A percentile compares a stretch with the other conserved stretches of the same genome.
Evolutionary conservation across 2,797 vertebrate genomes (phyloP).

Genomic region (Rhabdophis nuchalis): DNA sequence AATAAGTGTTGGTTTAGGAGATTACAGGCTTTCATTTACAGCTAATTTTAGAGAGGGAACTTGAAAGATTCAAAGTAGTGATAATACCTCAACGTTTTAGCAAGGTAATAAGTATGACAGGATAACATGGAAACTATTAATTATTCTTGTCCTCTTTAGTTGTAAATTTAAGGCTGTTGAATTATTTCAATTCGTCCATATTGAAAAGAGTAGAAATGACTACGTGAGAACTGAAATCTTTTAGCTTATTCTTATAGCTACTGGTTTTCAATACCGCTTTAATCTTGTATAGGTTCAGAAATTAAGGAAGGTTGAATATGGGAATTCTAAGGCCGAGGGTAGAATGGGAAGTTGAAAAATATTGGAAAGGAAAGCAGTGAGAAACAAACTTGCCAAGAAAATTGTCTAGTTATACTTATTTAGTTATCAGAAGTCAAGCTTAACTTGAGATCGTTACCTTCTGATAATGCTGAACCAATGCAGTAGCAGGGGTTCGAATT

Average conservation of each 20-base stretch:
- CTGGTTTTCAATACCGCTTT: neutral
- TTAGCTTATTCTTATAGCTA: neutral
- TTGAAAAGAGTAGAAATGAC: neutral
- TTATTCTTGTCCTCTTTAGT: neutral
- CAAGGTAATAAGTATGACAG: neutral
- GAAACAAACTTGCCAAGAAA: neutral
- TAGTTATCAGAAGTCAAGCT: neutral
- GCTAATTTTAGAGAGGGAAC: neutral
- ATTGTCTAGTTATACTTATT: neutral
- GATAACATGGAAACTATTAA: neutral
- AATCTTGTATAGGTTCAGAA: neutral
- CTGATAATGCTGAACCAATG: neutral
- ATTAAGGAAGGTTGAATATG: neutral
- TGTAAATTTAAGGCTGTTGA: neutral
- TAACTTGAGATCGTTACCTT: neutral
- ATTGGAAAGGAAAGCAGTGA: neutral
- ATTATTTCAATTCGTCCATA: neutral
- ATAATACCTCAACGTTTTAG: neutral
- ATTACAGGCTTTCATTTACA: neutral
- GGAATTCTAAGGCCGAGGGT: neutral
- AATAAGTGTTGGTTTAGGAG: neutral
- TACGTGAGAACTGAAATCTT: neutral
- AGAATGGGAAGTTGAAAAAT: neutral
- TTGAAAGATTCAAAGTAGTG: neutral
- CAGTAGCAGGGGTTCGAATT: neutral